Evolutionary conservation across 2,888 invertebrate genomes (phyloP).

Genomic region (Ornithoptera priamus): DNA sequence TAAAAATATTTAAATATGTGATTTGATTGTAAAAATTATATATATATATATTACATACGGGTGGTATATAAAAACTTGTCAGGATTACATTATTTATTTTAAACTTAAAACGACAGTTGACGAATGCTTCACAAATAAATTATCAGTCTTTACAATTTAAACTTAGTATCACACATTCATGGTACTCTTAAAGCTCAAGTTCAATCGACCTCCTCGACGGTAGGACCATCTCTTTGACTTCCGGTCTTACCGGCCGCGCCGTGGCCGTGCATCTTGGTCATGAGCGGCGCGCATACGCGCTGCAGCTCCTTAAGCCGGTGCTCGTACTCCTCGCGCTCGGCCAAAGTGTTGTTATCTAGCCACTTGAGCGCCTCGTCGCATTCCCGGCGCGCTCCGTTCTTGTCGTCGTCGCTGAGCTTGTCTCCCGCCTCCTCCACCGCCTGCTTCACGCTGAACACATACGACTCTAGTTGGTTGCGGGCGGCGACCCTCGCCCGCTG

Average conservation of each 20-base stretch:
- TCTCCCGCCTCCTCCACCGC: no score
- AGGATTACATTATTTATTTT: no score
- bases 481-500: constrained; percentile 62
- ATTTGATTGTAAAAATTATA: no score
- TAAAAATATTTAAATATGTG: no score
- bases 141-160: constrained; percentile 1
- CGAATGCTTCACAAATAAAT: constrained; percentile 1
- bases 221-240: constrained; percentile 13
- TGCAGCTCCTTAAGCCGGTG: constrained; percentile 81
- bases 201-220: constrained; percentile 19
- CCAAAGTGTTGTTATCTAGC: constrained; percentile 12
- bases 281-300: constrained; percentile 77
- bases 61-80: no score
- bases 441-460: no score
- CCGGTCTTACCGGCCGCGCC: constrained; percentile 41
- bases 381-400: no score
- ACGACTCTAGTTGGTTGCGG: no score
- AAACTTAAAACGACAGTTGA: neutral
- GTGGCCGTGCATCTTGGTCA: constrained; percentile 81
- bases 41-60: no score
- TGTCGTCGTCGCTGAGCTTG: no score
- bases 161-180: neutral
- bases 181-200: constrained; percentile 48
- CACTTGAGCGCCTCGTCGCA: constrained; percentile 27
- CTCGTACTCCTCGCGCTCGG: constrained; percentile 57